Evolutionary conservation across 2,888 invertebrate species (phyloP).

Genomic region (Dryomyza anilis): DNA sequence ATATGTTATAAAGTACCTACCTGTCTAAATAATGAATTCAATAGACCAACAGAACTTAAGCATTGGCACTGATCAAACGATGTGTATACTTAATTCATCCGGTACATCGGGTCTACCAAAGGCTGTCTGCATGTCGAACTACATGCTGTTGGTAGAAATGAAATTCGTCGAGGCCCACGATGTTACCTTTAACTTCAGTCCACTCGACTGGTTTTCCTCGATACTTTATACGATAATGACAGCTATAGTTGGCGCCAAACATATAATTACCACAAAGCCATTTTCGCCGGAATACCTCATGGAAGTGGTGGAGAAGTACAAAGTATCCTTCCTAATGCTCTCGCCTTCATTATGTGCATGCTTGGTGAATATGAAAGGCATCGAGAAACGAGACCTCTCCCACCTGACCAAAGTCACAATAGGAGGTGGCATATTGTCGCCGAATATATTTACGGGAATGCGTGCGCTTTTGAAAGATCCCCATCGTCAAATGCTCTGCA

Average conservation of each 20-base stretch:
- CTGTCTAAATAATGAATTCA: too few relatives aligned
- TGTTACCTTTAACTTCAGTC: background rate
- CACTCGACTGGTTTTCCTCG: background rate
- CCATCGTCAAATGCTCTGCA: constrained; percentile 33
- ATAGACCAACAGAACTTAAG: too few relatives aligned
- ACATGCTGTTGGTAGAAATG: background rate
- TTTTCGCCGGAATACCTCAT: constrained; percentile 43
- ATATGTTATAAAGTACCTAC: too few relatives aligned
- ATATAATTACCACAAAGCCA: constrained; percentile 37
- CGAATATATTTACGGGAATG: constrained; percentile 37
- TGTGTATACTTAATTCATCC: constrained; percentile 47
- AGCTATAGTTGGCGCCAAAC: constrained; percentile 43
- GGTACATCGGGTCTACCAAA: constrained; percentile 54
- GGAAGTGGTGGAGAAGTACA: constrained; percentile 43
- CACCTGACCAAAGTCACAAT: constrained; percentile 39
- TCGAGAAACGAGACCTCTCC: constrained; percentile 33
- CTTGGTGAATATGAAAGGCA: background rate
- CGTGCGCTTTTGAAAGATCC: constrained; percentile 25
- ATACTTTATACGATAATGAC: constrained; percentile 29
- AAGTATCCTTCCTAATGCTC: constrained; percentile 39
- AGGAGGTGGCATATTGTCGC: constrained; percentile 43
- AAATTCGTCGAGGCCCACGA: background rate
- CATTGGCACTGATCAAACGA: constrained; percentile 15
- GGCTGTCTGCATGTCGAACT: constrained; percentile 41
- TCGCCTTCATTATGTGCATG: constrained; percentile 36